Conservation (phyloP, 2,797 vertebrate species). For the Cryptoblepharus egeriae region DNA sequence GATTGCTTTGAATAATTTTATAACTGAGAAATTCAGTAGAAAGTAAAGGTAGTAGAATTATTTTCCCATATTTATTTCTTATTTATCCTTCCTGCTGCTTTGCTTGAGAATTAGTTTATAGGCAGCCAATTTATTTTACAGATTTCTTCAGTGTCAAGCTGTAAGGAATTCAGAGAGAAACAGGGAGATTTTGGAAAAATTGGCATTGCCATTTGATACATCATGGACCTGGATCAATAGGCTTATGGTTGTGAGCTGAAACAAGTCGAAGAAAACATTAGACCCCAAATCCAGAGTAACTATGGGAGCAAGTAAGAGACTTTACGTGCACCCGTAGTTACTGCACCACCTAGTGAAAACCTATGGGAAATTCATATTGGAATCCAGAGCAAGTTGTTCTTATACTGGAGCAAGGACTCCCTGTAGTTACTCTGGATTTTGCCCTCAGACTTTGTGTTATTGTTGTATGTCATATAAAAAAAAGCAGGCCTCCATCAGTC, state of each 20-base stretch:
- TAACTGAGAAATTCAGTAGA: not conserved
- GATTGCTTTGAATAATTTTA: not conserved
- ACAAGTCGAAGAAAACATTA: not conserved
- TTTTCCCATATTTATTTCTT: too few relatives aligned
- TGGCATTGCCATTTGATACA: not conserved
- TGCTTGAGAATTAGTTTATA: conserved; percentile 3
- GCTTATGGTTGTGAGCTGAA: not conserved
- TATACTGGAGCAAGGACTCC: too few relatives aligned
- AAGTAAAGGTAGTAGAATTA: not conserved
- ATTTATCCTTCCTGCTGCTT: conserved; percentile 4
- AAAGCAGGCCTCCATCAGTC: too few relatives aligned
- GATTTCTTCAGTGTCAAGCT: not conserved
- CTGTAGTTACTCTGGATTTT: too few relatives aligned
- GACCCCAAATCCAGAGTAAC: too few relatives aligned
- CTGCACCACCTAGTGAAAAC: too few relatives aligned
- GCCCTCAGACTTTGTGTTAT: not conserved
- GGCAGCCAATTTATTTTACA: not conserved
- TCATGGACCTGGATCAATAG: not conserved
- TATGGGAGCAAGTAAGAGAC: too few relatives aligned
- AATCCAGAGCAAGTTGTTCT: too few relatives aligned
- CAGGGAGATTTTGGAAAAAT: not conserved
- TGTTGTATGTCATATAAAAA: too few relatives aligned
- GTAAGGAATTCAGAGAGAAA: not conserved
- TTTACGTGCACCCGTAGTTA: too few relatives aligned
- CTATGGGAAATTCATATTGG: too few relatives aligned